Conservation (phyloP, 92 coral and sea anemone genomes). For the Bergia sp. region DNA sequence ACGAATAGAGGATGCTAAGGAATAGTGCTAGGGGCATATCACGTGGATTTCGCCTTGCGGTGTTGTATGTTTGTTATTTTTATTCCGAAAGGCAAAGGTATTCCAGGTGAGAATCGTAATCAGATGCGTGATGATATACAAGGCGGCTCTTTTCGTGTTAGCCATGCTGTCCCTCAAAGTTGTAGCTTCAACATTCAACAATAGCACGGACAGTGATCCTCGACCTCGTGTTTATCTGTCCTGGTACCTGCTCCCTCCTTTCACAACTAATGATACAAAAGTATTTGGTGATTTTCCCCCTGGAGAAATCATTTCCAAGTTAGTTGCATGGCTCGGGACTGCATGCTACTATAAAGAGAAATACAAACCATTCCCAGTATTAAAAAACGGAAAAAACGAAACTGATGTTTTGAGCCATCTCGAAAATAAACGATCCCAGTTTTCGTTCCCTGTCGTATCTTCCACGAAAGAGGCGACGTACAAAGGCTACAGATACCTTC, state of each 20-base stretch:
- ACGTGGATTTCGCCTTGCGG: neutral
- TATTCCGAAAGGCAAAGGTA: neutral
- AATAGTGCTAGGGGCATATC: too few species aligned
- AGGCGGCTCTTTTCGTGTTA: neutral
- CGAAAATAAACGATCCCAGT: neutral
- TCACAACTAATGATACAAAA: slow-evolving; percentile 10
- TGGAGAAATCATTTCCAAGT: slow-evolving; percentile 31
- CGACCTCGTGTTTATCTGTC: neutral
- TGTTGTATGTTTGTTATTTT: neutral
- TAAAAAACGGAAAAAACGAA: slow-evolving; percentile 17
- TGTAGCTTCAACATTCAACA: neutral
- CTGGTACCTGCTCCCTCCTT: slow-evolving; percentile 29
- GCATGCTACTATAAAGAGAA: neutral
- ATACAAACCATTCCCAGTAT: neutral
- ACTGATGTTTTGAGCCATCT: slow-evolving; percentile 14
- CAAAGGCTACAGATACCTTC: slow-evolving; percentile 16
- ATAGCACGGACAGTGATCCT: neutral
- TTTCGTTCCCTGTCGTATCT: slow-evolving; percentile 23
- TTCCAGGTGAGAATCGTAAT: neutral
- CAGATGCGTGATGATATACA: neutral
- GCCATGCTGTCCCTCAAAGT: neutral
- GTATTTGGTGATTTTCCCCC: slow-evolving; percentile 1
- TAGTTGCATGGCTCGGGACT: neutral
- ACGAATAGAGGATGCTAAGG: too few species aligned
- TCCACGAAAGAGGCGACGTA: slow-evolving; percentile 3